Conservation (phyloP, 2,888 invertebrate species). For the Itoplectis maculator region DNA sequence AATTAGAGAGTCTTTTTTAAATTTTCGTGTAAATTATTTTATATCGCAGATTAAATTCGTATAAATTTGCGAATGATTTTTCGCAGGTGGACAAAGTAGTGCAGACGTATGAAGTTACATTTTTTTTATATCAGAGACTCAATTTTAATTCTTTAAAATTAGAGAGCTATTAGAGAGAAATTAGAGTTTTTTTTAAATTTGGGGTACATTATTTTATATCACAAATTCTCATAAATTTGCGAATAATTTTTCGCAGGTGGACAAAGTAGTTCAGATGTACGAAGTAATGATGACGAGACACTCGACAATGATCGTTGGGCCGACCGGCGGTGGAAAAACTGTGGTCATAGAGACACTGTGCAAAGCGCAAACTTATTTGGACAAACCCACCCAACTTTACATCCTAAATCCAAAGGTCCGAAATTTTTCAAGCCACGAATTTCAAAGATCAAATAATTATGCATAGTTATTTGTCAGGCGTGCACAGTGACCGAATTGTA, state of each 20-base stretch:
- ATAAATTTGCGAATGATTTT: too few relatives aligned
- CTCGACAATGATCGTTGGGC: constrained; percentile 96
- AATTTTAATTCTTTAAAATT: too few relatives aligned
- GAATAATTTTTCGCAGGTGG: too few relatives aligned
- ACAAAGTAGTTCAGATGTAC: constrained; percentile 95
- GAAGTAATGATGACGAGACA: constrained; percentile 98
- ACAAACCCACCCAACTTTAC: constrained; percentile 91
- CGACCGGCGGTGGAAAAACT: constrained; percentile 96
- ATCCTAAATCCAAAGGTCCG: constrained; percentile 94
- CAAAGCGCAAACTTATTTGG: constrained; percentile 91
- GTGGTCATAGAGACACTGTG: constrained; percentile 92
- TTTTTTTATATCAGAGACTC: background rate
- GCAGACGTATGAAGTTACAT: constrained; percentile 95
- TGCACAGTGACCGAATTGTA: constrained; percentile 95
- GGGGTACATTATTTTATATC: too few relatives aligned
- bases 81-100: constrained; percentile 94
- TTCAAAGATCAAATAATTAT: background rate
- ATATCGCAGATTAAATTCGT: too few relatives aligned
- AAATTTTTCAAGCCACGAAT: background rate
- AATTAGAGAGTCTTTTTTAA: too few relatives aligned
- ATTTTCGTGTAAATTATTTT: background rate
- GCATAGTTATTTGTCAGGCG: constrained; percentile 86
- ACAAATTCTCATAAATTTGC: too few relatives aligned
- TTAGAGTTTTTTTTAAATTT: too few relatives aligned
- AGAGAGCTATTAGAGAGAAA: too few relatives aligned